Base-by-base conservation (phyloP, 2,888 invertebrate species). In the Synanthedon tipuliformis region DNA sequence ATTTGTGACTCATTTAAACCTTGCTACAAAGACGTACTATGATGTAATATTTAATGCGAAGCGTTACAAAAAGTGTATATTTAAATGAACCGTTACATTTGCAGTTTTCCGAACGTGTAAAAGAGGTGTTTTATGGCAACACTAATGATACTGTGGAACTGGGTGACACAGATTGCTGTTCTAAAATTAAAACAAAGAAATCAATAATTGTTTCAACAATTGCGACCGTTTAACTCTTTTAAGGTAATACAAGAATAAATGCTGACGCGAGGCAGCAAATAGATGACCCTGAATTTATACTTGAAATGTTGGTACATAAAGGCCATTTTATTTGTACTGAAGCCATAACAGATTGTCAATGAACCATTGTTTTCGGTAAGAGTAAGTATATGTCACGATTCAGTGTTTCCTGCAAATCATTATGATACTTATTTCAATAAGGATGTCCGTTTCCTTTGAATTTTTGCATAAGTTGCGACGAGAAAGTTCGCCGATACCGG, bases 381-480 rank as follows among this genome's bases (percentile, higher is more conserved):
- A 34, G 34, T 34, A 34, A 67, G 59, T 59, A 65, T 62, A 69
- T 68, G 64, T 59, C 56, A 55, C 60, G 73, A 67, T 69, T 72
- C 63, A 73, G 60, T 61, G 69, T 75, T 81, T 83, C 81, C 78
- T 79, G 75, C 63, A 69, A 63, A 66, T 64, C 62, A 62, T 60
- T 63, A 63, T 67, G 65, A 65, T 68, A 65, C 66, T 61, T 65
- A 72, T 58, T 66, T 60, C 59, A 59, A 63, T 69, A 68, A 80
- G 85, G 85, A 85, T 69, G 69, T 86, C 85, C 85, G 85, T 73
- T 86, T 85, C 85, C 85, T 81, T 66, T 60, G 61, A 11, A 49
- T 49, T 16, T 49, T 49, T 49, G 49, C 78, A 81, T 81, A 69
- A 55, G 53, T 18, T 7, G 49, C 18, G 12, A 54, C 63, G 65